A percentile compares a stretch with the other conserved stretches of the same genome.
Evolutionary conservation across 2,888 invertebrate species (phyloP).

Genomic region (Girardia tigrina): DNA sequence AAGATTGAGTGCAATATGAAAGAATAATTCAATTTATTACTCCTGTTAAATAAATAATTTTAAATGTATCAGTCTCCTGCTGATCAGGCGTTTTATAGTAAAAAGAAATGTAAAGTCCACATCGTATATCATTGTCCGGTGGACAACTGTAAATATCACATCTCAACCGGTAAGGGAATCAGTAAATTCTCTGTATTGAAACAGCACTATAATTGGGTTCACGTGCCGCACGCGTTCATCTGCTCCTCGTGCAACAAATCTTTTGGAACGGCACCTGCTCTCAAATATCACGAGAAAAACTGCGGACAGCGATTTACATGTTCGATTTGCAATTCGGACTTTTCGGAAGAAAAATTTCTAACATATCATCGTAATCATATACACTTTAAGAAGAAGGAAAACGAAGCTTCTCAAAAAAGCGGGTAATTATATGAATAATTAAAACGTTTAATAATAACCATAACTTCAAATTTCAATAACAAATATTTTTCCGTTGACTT

Average conservation of each 20-base stretch:
- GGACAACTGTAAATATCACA: not conserved
- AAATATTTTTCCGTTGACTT: too few species aligned
- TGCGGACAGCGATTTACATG: constrained; percentile 14
- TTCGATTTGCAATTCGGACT: constrained; percentile 9
- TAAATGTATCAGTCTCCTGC: constrained; percentile 16
- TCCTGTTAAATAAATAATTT: too few species aligned
- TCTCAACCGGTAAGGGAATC: not conserved
- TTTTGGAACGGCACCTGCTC: not conserved
- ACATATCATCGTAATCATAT: not conserved
- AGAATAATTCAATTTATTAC: too few species aligned
- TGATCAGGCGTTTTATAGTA: constrained; percentile 15
- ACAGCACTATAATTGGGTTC: constrained; percentile 24
- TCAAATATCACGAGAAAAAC: constrained; percentile 19
- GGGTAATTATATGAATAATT: too few species aligned
- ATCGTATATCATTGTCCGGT: constrained; percentile 15
- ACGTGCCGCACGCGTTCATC: not conserved
- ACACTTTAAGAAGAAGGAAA: not conserved
- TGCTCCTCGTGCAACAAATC: not conserved
- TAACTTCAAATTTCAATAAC: too few species aligned
- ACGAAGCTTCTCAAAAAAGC: too few species aligned
- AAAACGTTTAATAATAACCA: too few species aligned
- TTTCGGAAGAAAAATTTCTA: constrained; percentile 1
- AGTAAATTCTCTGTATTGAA: constrained; percentile 25
- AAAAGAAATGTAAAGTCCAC: constrained; percentile 21
- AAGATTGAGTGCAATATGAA: too few species aligned